Percentiles rank a stretch among this genome's conserved stretches.
These are phyloP conservation scores for Thalpophila matura DNA, from an alignment of 2,888 invertebrate genomes.

Conservation along the genomic window DNA sequence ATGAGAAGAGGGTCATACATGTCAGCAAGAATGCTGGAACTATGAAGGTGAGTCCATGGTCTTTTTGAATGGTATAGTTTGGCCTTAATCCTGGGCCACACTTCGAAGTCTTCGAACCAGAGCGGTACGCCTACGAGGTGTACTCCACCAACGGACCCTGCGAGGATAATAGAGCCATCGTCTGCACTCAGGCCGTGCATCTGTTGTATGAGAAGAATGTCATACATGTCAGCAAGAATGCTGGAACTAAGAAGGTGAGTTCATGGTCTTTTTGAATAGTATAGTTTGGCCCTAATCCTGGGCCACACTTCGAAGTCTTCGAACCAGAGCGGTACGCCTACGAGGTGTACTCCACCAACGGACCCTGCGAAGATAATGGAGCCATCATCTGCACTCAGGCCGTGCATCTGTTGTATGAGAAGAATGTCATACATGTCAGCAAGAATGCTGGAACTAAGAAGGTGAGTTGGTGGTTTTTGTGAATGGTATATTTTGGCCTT, in stretches of 20 bases:
- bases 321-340: constrained; percentile 89
- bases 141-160: constrained; percentile 94
- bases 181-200: constrained; percentile 93
- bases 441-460: constrained; percentile 80
- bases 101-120: too few relatives aligned
- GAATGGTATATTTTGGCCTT: neutral
- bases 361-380: constrained; percentile 91
- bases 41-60: constrained; percentile 76
- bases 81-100: too few relatives aligned
- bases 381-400: constrained; percentile 92
- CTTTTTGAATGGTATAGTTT: neutral
- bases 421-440: constrained; percentile 91
- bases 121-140: constrained; percentile 91
- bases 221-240: constrained; percentile 88
- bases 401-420: constrained; percentile 92
- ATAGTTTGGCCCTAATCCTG: too few relatives aligned
- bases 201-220: constrained; percentile 92
- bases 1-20: constrained; percentile 92
- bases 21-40: constrained; percentile 81
- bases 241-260: constrained; percentile 78
- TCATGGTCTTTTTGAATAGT: neutral
- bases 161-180: constrained; percentile 85
- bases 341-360: constrained; percentile 93
- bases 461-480: constrained; percentile 65
- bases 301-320: too few relatives aligned